Percentiles rank a stretch among this genome's conserved stretches.
These are phyloP conservation scores for Neogobius melanostomus DNA, from an alignment of 2,113 vertebrate species.

Conservation along the genomic window DNA sequence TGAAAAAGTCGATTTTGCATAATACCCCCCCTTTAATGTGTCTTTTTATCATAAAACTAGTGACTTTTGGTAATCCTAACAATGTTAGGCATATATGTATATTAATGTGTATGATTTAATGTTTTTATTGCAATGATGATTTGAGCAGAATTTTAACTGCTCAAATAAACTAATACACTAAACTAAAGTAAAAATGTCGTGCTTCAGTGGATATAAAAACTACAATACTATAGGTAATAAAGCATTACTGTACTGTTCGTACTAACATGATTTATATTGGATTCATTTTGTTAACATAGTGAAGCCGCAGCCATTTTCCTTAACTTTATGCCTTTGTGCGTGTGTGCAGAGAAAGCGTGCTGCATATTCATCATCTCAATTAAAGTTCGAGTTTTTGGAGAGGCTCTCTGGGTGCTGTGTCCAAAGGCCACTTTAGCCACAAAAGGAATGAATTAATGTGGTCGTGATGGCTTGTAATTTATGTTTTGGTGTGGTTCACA, in stretches of 20 bases:
- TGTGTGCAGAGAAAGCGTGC: slow-evolving; percentile 13
- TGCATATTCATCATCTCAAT: slow-evolving; percentile 44
- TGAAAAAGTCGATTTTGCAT: too few species aligned
- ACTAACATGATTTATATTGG: background rate
- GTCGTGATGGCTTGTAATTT: slow-evolving; percentile 50
- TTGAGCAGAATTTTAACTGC: too few species aligned
- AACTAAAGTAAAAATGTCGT: background rate
- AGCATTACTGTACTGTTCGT: background rate
- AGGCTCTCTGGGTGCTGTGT: slow-evolving; percentile 41
- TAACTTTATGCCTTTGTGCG: slow-evolving; percentile 12
- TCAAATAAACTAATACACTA: too few species aligned
- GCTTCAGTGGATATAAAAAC: background rate
- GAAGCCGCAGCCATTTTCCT: background rate
- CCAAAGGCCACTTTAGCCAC: slow-evolving; percentile 51
- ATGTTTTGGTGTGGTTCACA: slow-evolving; percentile 5
- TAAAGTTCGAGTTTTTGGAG: slow-evolving; percentile 49
- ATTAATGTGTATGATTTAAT: too few species aligned
- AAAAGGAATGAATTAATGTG: slow-evolving; percentile 58
- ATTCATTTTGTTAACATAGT: background rate
- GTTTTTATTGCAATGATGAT: too few species aligned
- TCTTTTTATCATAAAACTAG: too few species aligned
- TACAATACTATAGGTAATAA: background rate
- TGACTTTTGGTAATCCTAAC: too few species aligned
- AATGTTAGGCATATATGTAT: too few species aligned
- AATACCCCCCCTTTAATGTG: too few species aligned